phyloP scores from a whole-genome alignment of 2,113 vertebrate species.

The Dasypus novemcinctus region DNA sequence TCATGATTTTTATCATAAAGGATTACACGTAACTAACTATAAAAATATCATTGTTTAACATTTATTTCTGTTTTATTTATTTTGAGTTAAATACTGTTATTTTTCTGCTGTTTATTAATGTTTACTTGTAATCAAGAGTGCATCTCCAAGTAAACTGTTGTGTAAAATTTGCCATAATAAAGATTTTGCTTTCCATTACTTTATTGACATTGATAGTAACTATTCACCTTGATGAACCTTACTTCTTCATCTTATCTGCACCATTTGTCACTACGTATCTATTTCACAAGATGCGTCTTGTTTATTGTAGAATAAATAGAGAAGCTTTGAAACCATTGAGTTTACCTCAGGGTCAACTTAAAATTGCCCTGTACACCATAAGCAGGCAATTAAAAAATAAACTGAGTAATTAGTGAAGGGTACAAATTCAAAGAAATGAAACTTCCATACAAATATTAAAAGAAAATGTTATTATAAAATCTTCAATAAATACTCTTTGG shows the following conservation, averaged over 20 bases:
- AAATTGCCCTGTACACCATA: neutral
- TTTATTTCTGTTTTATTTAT: neutral
- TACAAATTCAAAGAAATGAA: neutral
- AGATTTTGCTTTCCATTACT: constrained; percentile 22
- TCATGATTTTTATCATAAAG: neutral
- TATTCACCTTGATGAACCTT: neutral
- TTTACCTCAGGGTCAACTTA: constrained; percentile 23
- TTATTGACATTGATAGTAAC: neutral
- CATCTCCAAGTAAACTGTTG: fast-evolving
- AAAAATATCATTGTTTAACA: neutral
- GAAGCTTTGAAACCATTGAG: neutral
- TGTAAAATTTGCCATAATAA: neutral
- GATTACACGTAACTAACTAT: neutral
- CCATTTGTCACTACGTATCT: neutral
- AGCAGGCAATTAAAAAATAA: neutral
- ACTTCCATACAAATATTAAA: constrained; percentile 40
- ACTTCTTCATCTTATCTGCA: neutral
- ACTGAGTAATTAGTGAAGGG: neutral
- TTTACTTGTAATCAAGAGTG: constrained; percentile 18
- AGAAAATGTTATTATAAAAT: constrained; percentile 57
- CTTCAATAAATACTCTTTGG: constrained; percentile 63
- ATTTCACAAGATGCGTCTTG: neutral
- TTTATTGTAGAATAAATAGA: constrained; percentile 25
- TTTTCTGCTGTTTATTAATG: neutral
- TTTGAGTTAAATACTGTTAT: neutral